Evolutionary conservation across 2,113 vertebrate species (phyloP).

Genomic region (Salvator merianae): DNA sequence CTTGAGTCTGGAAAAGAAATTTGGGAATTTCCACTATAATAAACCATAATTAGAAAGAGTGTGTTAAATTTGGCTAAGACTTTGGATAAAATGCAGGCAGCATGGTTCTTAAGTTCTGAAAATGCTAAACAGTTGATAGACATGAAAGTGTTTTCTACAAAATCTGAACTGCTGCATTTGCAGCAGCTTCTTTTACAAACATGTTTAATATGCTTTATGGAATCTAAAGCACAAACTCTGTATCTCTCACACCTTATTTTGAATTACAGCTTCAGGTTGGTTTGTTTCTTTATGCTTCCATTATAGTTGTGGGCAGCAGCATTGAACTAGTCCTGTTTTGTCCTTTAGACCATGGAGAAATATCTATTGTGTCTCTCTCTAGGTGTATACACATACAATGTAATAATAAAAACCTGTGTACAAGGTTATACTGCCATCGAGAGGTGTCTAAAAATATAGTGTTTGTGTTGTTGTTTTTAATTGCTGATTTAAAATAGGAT

Average conservation of each 20-base stretch:
- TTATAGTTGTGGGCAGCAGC: conserved; percentile 5
- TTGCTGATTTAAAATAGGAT: neutral
- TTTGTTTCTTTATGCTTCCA: neutral
- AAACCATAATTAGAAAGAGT: neutral
- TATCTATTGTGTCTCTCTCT: conserved; percentile 11
- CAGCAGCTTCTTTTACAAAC: conserved; percentile 7
- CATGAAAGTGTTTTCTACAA: conserved; percentile 8
- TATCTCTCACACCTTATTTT: conserved; percentile 25
- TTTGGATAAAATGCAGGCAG: neutral
- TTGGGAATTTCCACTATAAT: neutral
- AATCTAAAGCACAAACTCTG: neutral
- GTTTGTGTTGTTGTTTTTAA: conserved; percentile 21
- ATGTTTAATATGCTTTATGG: neutral
- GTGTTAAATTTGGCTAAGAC: neutral
- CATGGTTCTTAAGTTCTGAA: too few relatives aligned
- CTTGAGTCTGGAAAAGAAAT: too few relatives aligned
- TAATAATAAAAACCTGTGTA: conserved; percentile 34
- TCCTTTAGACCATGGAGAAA: conserved; percentile 13
- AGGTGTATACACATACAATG: conserved; percentile 15
- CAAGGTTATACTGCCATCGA: conserved; percentile 71
- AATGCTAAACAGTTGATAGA: neutral
- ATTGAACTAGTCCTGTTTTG: neutral
- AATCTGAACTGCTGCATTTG: conserved; percentile 7
- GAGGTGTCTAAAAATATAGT: conserved; percentile 65
- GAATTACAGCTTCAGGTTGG: neutral